Evolutionary conservation across 2,888 invertebrate species (phyloP).

Genomic region (Drosophila demipolita): DNA sequence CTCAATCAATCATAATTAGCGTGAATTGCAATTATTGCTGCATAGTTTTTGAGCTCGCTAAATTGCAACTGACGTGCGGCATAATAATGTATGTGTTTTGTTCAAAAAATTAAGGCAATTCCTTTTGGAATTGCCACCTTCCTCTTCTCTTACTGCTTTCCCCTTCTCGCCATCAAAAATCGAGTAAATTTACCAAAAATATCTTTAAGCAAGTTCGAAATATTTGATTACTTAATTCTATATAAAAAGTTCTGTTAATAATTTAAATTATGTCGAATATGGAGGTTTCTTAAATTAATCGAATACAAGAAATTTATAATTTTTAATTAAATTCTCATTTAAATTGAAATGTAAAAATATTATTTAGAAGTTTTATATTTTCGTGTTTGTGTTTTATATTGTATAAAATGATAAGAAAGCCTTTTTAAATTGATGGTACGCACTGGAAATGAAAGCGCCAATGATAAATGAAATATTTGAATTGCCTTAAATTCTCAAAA

Average conservation of each 20-base stretch:
- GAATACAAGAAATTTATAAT: too few species aligned
- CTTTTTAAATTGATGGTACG: neutral
- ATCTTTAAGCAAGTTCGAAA: neutral
- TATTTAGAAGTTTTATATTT: too few species aligned
- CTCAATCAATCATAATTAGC: constrained; percentile 78
- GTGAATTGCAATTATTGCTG: constrained; percentile 80
- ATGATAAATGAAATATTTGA: neutral
- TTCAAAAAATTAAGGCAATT: constrained; percentile 4
- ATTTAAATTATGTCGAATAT: too few species aligned
- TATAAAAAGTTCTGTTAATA: neutral
- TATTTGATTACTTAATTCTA: neutral
- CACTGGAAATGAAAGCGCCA: neutral
- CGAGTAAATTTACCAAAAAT: neutral
- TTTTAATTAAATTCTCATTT: too few species aligned
- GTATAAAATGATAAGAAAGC: neutral
- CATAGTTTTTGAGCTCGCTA: constrained; percentile 57
- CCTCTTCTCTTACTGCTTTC: neutral
- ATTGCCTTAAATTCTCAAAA: neutral
- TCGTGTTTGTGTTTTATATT: neutral
- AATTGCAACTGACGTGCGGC: constrained; percentile 69
- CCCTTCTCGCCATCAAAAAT: neutral
- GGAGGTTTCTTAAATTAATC: too few species aligned
- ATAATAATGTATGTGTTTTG: constrained; percentile 34
- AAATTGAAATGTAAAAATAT: too few species aligned
- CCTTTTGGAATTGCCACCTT: constrained; percentile 1